These are phyloP conservation scores for Streptopelia turtur DNA, from an alignment of 2,797 vertebrate species.

Conservation along the genomic window DNA sequence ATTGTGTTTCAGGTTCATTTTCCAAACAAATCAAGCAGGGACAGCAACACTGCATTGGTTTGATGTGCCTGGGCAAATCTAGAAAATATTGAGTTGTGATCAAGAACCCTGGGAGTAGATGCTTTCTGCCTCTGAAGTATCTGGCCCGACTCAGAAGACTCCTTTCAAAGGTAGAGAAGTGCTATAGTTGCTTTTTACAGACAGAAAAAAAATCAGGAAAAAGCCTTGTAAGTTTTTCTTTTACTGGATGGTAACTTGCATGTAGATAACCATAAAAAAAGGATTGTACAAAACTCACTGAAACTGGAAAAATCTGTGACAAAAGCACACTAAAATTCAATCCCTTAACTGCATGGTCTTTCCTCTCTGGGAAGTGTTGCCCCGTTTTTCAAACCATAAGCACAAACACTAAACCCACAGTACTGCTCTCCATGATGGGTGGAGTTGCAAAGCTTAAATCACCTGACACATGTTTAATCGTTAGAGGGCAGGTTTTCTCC, in stretches of 20 bases:
- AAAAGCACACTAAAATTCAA: background rate
- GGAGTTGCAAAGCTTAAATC: background rate
- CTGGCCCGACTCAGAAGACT: background rate
- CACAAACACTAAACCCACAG: background rate
- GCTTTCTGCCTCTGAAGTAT: background rate
- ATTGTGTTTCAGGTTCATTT: background rate
- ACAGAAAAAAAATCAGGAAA: background rate
- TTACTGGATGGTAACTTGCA: background rate
- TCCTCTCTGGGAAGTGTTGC: background rate
- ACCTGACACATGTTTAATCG: background rate
- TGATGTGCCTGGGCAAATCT: background rate
- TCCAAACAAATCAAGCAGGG: background rate
- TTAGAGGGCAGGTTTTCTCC: background rate
- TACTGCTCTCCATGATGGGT: fast-evolving
- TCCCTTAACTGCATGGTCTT: background rate
- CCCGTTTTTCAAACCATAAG: background rate
- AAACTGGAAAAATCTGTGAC: background rate
- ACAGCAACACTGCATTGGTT: background rate
- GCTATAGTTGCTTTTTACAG: fast-evolving
- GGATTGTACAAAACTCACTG: background rate
- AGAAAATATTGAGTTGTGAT: background rate
- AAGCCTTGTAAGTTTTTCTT: background rate
- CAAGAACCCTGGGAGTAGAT: background rate
- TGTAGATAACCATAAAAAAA: background rate
- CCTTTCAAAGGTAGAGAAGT: background rate